These are phyloP conservation scores for Erynnis tages DNA, from an alignment of 2,888 invertebrate genomes.

Conservation along the genomic window DNA sequence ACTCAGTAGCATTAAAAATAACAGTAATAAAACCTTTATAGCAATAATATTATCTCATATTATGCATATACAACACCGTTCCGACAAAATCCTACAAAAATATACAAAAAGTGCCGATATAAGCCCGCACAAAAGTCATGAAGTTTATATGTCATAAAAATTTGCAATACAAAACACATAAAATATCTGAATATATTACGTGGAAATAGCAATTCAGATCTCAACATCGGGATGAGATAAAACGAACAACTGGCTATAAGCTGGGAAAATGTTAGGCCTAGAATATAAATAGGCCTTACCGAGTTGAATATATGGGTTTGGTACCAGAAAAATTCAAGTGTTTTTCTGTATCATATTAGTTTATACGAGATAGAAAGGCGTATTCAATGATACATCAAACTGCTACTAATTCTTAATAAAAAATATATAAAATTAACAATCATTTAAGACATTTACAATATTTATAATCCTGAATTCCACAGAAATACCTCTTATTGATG, in stretches of 20 bases:
- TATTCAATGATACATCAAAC: no score
- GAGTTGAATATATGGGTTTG: background rate
- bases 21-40: no score
- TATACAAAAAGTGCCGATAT: background rate
- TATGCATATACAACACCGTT: no score
- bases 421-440: no score
- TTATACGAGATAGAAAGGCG: no score
- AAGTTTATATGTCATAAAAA: constrained; percentile 8
- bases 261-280: constrained; percentile 4
- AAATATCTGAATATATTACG: constrained; percentile 16
- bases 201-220: background rate
- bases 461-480: no score
- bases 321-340: background rate
- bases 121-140: background rate
- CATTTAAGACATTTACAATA: no score
- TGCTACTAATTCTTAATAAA: no score
- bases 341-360: no score
- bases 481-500: no score
- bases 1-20: no score
- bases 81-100: background rate
- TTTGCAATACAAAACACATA: constrained; percentile 17
- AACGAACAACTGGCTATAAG: constrained; percentile 1
- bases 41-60: no score
- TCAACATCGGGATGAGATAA: background rate
- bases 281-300: constrained; percentile 16